Percentiles rank a stretch among this genome's conserved stretches.
phyloP scores from a whole-genome alignment of 2,113 vertebrate genomes.

The Saguinus midas region DNA sequence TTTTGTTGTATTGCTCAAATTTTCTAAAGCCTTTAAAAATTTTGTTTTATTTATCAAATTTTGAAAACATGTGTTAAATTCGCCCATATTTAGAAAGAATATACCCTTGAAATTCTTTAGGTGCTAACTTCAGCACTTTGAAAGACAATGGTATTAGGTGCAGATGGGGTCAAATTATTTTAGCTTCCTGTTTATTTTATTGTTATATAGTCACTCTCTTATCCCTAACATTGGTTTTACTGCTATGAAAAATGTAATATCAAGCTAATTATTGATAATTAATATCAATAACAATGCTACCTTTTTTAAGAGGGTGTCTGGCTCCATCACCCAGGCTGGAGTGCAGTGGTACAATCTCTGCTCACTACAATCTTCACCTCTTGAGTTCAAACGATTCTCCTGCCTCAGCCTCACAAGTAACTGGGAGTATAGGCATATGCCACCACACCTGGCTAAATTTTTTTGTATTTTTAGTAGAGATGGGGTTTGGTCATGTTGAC shows the following conservation, averaged over 20 bases:
- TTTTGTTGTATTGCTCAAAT: background rate
- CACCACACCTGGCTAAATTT: too few species aligned
- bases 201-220: background rate
- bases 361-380: too few species aligned
- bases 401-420: too few species aligned
- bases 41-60: background rate
- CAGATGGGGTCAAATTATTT: background rate
- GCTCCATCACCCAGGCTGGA: too few species aligned
- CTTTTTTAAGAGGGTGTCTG: background rate
- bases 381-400: too few species aligned
- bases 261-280: background rate
- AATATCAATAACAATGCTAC: background rate
- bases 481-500: too few species aligned
- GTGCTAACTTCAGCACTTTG: background rate
- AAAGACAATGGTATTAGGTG: background rate
- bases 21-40: background rate
- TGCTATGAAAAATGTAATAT: background rate
- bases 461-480: too few species aligned
- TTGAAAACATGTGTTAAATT: background rate
- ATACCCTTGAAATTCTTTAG: background rate
- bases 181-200: background rate
- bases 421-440: too few species aligned
- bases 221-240: background rate
- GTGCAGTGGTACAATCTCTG: too few species aligned
- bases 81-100: background rate